Base-by-base conservation (phyloP, 2,797 vertebrate genomes). In the Neopelma chrysocephalum region DNA sequence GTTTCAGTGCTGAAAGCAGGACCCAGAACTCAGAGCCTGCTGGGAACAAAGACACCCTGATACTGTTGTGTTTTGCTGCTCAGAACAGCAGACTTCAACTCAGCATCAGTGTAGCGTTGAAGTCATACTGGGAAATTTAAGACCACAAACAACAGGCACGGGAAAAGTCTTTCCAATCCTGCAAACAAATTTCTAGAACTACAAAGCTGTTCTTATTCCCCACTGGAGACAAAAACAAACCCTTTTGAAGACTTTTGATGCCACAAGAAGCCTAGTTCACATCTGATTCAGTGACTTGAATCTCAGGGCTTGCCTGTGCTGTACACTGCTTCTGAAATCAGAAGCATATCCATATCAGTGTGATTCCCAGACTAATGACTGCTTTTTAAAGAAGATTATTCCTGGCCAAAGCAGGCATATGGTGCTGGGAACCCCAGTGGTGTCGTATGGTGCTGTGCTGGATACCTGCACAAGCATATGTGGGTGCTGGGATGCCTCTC, bases 1-100 rank as follows among this genome's bases (percentile, higher is more conserved):
- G 45, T 96, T 97, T 97, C 95, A 94, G 54, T 45, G 62, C 82
- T 65, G 66, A 78, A 88, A 94, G 75, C 62, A 54, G 34, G 65
- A 62, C 34, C 69, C 61, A 34, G 53, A 18, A 79, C 62, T 82
- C 80, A 60, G 72, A 96, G 62, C 57, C 66, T 90, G 60, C 51
- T 71, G 82, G 75, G 72, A 93, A 51, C 29, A 92, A 96, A 89
- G 70, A 83, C 56, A 73, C 69, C 7, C 64, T 80, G 78, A 31
- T 48, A 78, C 32, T 60, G 40, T 54, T 45, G 40, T 70, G 36
- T 34, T 85, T 90, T 88, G 50, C 73, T 86, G 80, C 71, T 96
- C 71, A 71, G 54, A 87, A 70, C 48, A 73, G 42, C 64, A 93
- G 75, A 80, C 45, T 92, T 42, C 77, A 50, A 5, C 48, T 69